A percentile compares a stretch with the other conserved stretches of the same genome.
phyloP scores from a whole-genome alignment of 2,888 invertebrate species.

The Carcina quercana region DNA sequence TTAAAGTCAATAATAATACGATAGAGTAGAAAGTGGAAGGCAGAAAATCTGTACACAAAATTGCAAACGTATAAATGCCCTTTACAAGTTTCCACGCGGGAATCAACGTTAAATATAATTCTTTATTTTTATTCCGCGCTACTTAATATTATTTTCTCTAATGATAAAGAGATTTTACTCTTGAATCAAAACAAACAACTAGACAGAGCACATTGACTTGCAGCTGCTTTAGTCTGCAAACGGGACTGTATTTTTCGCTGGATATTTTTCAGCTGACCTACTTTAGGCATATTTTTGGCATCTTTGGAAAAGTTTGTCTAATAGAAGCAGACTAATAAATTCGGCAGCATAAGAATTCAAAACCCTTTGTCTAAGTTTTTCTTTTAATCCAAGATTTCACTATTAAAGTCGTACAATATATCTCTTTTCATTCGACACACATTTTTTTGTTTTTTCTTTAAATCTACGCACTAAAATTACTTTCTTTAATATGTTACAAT shows the following conservation, averaged over 20 bases:
- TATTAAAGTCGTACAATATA: constrained; percentile 61
- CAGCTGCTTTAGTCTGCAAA: no score
- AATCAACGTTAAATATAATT: constrained; percentile 58
- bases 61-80: constrained; percentile 66
- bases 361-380: no score
- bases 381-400: no score
- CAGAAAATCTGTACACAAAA: constrained; percentile 38
- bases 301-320: no score
- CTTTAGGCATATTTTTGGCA: no score
- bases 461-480: constrained; percentile 68
- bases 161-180: constrained; percentile 64
- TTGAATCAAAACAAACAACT: no score
- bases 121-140: constrained; percentile 48
- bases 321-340: no score
- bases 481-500: constrained; percentile 72
- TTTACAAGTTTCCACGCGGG: constrained; percentile 44
- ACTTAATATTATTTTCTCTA: constrained; percentile 57
- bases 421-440: constrained; percentile 50
- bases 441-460: constrained; percentile 36
- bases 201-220: no score
- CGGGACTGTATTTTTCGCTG: no score
- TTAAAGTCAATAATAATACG: constrained; percentile 7
- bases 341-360: no score
- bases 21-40: constrained; percentile 44
- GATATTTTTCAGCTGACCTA: no score